A percentile compares a stretch with the other conserved stretches of the same genome.
Evolutionary conservation across 2,797 vertebrate genomes (phyloP).

Genomic region (Neoniphon sammara): DNA sequence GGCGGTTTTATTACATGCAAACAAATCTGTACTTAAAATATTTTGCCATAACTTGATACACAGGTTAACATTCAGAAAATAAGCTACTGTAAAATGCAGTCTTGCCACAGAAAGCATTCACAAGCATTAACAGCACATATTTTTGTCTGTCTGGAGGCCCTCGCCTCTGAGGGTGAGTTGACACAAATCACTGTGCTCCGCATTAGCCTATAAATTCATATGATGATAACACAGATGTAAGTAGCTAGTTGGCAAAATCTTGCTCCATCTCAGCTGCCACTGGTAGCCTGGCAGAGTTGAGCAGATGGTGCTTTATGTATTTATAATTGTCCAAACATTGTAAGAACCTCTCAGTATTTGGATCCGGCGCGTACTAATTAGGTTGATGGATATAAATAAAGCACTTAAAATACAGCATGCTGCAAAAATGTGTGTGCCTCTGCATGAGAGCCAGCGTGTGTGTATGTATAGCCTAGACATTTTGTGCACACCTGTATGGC

Average conservation of each 20-base stretch:
- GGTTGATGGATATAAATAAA: conserved; percentile 78
- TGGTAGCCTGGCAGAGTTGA: conserved; percentile 67
- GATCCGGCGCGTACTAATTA: conserved; percentile 75
- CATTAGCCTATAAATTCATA: conserved; percentile 61
- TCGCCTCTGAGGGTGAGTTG: conserved; percentile 29
- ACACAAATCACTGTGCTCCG: conserved; percentile 62
- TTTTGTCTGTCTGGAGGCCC: conserved; percentile 26
- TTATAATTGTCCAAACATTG: conserved; percentile 82
- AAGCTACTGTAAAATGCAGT: conserved; percentile 29
- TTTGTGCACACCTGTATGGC: conserved; percentile 38
- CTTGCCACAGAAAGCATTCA: conserved; percentile 6
- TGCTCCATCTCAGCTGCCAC: conserved; percentile 73
- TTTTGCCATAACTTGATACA: conserved; percentile 30
- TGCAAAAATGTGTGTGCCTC: conserved; percentile 29
- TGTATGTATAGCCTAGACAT: conserved; percentile 27
- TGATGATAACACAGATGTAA: conserved; percentile 71
- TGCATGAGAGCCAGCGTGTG: conserved; percentile 5
- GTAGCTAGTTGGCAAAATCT: conserved; percentile 73
- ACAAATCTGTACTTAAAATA: conserved; percentile 38
- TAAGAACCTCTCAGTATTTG: conserved; percentile 78
- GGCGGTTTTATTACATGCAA: conserved; percentile 45
- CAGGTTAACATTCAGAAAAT: conserved; percentile 17
- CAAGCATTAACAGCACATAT: conserved; percentile 21
- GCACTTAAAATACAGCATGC: conserved; percentile 64
- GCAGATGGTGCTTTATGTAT: conserved; percentile 81